A percentile compares a stretch with the other conserved stretches of the same genome.
Evolutionary conservation across 2,888 invertebrate species (phyloP).

Genomic region (Epirrhoe tristata): DNA sequence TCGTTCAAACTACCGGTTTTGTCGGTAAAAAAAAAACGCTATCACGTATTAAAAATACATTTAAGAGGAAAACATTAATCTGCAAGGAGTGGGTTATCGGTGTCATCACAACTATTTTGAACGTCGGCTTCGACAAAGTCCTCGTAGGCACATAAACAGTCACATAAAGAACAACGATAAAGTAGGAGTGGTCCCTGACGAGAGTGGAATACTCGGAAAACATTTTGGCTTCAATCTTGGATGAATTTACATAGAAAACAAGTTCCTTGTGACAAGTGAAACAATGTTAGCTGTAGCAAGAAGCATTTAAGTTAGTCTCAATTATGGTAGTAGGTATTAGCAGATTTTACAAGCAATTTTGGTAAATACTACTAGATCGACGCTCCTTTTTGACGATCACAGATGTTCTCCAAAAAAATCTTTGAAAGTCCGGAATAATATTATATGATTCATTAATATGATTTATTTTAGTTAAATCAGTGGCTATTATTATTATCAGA

Average conservation of each 20-base stretch:
- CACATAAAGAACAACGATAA: constrained; percentile 47
- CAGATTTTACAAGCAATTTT: no score
- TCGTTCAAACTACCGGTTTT: neutral
- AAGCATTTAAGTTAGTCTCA: no score
- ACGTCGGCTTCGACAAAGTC: constrained; percentile 38
- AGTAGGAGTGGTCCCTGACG: constrained; percentile 46
- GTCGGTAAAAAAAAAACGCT: neutral
- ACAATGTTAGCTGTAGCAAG: no score
- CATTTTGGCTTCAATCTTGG: constrained; percentile 40
- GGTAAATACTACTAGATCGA: no score
- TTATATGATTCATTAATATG: no score
- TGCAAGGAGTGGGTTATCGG: constrained; percentile 41
- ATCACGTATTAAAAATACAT: constrained; percentile 15
- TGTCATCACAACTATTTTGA: constrained; percentile 44
- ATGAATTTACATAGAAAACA: constrained; percentile 26
- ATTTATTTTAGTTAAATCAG: no score
- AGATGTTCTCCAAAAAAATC: neutral
- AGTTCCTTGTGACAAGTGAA: neutral
- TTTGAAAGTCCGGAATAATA: no score
- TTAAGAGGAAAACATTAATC: constrained; percentile 37
- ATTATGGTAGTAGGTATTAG: no score
- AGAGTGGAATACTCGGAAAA: constrained; percentile 51
- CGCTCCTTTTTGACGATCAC: neutral
- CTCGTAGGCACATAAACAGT: constrained; percentile 36
- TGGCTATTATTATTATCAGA: no score